These are phyloP conservation scores for Brenthis ino DNA, from an alignment of 2,888 invertebrate genomes.

Conservation along the genomic window DNA sequence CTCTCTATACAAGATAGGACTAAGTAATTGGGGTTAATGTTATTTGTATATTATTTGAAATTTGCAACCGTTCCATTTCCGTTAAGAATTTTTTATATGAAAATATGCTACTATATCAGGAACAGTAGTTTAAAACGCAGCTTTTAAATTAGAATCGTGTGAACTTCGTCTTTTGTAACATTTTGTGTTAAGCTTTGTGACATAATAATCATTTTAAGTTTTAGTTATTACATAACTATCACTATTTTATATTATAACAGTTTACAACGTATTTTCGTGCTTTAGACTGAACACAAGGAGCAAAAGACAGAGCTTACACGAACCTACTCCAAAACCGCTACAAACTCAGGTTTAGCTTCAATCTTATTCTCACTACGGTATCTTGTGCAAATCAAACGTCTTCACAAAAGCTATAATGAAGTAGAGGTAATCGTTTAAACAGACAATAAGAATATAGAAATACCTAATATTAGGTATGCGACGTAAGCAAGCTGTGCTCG, in stretches of 20 bases:
- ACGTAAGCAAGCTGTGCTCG: constrained; percentile 31
- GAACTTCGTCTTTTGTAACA: constrained; percentile 9
- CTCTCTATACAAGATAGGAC: constrained; percentile 12
- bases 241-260: constrained; percentile 3
- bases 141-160: constrained; percentile 4
- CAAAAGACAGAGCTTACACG: constrained; percentile 32
- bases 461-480: constrained; percentile 69
- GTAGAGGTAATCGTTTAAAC: constrained; percentile 78
- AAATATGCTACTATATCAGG: constrained; percentile 5
- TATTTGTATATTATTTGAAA: constrained; percentile 3
- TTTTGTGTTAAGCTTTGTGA: background rate
- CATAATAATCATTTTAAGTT: constrained; percentile 1
- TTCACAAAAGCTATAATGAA: constrained; percentile 78
- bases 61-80: constrained; percentile 22
- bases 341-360: constrained; percentile 57
- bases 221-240: constrained; percentile 15
- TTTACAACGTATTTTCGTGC: background rate
- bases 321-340: constrained; percentile 28
- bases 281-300: background rate
- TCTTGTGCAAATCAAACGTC: constrained; percentile 77
- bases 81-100: constrained; percentile 17
- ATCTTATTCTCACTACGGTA: constrained; percentile 71
- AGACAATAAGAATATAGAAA: constrained; percentile 80
- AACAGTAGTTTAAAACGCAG: constrained; percentile 3
- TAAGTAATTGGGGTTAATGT: background rate